Percentiles rank a stretch among this genome's conserved stretches.
These are phyloP conservation scores for Argopecten irradians DNA, from an alignment of 1,140 invertebrate genomes.

Conservation along the genomic window DNA sequence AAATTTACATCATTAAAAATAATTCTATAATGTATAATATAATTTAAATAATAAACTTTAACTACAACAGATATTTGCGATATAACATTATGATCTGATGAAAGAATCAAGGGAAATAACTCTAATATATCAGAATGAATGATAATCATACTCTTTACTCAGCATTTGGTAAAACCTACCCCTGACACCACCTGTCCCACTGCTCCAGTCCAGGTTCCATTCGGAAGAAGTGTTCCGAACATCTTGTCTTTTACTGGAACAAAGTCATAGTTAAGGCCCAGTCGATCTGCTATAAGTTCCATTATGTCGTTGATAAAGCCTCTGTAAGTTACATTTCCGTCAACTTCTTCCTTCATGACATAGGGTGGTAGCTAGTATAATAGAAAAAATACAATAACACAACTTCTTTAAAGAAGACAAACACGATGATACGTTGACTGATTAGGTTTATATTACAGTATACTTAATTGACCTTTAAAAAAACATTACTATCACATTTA, in stretches of 20 bases:
- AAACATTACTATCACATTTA: too few relatives aligned
- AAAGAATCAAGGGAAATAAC: too few relatives aligned
- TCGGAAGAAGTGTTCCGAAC: slow-evolving; percentile 88
- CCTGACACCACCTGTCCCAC: slow-evolving; percentile 66
- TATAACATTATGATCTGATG: not conserved
- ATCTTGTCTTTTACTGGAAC: slow-evolving; percentile 92
- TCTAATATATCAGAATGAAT: too few relatives aligned
- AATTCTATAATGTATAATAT: not conserved
- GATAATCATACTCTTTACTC: not conserved
- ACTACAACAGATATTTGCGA: not conserved
- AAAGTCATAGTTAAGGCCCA: slow-evolving; percentile 95
- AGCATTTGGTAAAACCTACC: slow-evolving; percentile 45
- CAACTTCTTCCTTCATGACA: not conserved
- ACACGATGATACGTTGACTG: too few relatives aligned
- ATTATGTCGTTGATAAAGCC: slow-evolving; percentile 70
- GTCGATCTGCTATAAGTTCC: slow-evolving; percentile 58
- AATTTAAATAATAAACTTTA: not conserved
- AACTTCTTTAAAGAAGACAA: too few relatives aligned
- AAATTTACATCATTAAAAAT: not conserved
- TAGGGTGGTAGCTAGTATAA: not conserved
- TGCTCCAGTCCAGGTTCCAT: slow-evolving; percentile 82
- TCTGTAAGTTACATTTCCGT: slow-evolving; percentile 41
- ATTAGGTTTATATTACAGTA: too few relatives aligned
- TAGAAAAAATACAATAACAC: not conserved
- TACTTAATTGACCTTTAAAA: too few relatives aligned